Conservation (phyloP, 2,113 vertebrate genomes). For the Bufo gargarizans region DNA sequence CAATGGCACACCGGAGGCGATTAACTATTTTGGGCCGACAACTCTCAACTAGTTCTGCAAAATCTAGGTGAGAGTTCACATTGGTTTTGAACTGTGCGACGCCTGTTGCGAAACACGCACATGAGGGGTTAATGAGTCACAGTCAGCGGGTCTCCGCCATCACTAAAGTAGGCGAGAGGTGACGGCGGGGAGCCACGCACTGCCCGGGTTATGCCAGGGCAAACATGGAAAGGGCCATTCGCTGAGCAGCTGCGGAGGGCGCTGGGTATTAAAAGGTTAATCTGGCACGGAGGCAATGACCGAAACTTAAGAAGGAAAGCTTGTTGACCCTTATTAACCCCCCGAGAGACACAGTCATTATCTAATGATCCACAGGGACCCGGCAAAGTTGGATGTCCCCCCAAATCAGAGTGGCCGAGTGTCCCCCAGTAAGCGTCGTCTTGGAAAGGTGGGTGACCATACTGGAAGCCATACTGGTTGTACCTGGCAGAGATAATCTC, state of each 20-base stretch:
- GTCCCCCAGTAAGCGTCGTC: too few relatives aligned
- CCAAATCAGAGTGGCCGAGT: too few relatives aligned
- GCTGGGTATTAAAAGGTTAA: slow-evolving; percentile 12
- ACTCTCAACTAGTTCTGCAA: background rate
- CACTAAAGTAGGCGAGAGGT: slow-evolving; percentile 6
- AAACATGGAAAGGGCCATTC: background rate
- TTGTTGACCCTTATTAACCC: slow-evolving; percentile 17
- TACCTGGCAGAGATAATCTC: background rate
- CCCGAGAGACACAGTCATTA: background rate
- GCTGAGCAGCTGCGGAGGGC: background rate
- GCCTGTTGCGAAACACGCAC: slow-evolving; percentile 1
- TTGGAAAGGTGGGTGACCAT: too few relatives aligned
- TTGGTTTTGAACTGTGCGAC: background rate
- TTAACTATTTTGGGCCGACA: too few relatives aligned
- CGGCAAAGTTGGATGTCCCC: background rate
- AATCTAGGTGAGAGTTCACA: slow-evolving; percentile 45
- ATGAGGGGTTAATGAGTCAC: slow-evolving; percentile 21
- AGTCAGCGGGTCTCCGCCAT: background rate
- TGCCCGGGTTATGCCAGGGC: background rate
- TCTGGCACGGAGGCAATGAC: background rate
- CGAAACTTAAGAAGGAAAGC: slow-evolving; percentile 11
- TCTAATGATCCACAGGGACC: background rate
- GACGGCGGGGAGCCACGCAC: background rate
- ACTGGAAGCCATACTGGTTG: too few relatives aligned
- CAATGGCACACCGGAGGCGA: too few relatives aligned